Evolutionary conservation across 2,113 vertebrate genomes (phyloP).

Genomic region (Procavia capensis): DNA sequence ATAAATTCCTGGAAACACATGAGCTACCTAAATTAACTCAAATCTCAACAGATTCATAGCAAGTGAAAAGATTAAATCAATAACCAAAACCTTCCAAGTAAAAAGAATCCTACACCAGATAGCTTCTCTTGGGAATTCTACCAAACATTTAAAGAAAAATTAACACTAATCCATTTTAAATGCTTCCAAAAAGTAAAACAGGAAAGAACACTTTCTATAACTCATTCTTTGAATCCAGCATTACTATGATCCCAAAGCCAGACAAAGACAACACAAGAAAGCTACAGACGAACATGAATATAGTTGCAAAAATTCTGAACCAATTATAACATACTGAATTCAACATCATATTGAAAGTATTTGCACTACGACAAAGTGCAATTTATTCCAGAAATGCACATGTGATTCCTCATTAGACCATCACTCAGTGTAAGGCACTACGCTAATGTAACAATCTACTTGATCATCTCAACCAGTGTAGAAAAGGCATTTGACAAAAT

Average conservation of each 20-base stretch:
- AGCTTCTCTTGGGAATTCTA: too few species aligned
- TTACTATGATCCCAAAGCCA: background rate
- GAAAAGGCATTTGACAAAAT: too few species aligned
- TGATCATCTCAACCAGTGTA: too few species aligned
- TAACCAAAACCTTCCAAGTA: too few species aligned
- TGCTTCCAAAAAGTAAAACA: background rate
- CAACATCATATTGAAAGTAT: too few species aligned
- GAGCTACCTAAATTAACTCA: too few species aligned
- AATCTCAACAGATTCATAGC: too few species aligned
- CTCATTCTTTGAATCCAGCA: background rate
- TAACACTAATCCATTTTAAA: background rate
- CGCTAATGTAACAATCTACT: background rate
- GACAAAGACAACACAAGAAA: background rate
- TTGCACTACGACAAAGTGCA: background rate
- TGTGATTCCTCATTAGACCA: background rate
- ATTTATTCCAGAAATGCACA: background rate
- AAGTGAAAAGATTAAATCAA: too few species aligned
- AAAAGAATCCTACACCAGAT: too few species aligned
- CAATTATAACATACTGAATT: background rate
- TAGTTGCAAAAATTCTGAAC: background rate
- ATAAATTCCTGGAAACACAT: too few species aligned
- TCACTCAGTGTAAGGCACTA: background rate
- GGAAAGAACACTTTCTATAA: background rate
- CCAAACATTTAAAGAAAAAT: too few species aligned
- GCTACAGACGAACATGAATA: background rate